Percentiles rank a stretch among this genome's conserved stretches.
Conservation (phyloP, 2,888 invertebrate genomes). For the Volucella inflata region DNA sequence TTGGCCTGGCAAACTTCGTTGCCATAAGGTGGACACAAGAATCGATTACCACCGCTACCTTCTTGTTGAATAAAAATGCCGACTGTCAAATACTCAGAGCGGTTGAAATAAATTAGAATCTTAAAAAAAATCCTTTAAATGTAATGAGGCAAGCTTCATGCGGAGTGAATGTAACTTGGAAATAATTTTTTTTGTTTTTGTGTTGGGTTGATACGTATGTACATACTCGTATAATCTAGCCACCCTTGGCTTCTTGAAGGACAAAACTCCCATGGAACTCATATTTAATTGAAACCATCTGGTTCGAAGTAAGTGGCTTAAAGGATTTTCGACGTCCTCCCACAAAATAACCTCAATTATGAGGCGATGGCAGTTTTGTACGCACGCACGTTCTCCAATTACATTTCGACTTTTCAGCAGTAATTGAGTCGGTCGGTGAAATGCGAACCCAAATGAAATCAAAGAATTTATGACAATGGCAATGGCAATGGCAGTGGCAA, state of each 20-base stretch:
- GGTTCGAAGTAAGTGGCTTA: conserved; percentile 12
- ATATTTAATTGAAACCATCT: conserved; percentile 32
- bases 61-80: not conserved
- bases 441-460: conserved; percentile 7
- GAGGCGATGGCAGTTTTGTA: conserved; percentile 4
- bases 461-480: conserved; percentile 4
- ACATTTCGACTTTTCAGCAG: conserved; percentile 10
- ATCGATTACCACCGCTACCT: not conserved
- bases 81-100: not conserved
- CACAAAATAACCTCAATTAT: not conserved
- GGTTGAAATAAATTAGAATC: not conserved
- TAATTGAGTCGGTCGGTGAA: not conserved
- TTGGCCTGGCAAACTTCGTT: not conserved
- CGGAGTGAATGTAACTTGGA: not conserved
- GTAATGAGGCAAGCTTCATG: not conserved
- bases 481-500: no score
- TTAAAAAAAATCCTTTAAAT: not conserved
- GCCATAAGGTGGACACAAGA: conserved; percentile 6
- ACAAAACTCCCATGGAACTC: conserved; percentile 10
- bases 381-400: conserved; percentile 32
- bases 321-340: conserved; percentile 9
- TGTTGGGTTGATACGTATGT: no score
- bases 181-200: no score
- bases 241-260: not conserved
- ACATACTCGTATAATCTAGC: no score